A percentile compares a stretch with the other conserved stretches of the same genome.
Conservation (phyloP, 1,140 invertebrate genomes). For the Drosophila orena region DNA sequence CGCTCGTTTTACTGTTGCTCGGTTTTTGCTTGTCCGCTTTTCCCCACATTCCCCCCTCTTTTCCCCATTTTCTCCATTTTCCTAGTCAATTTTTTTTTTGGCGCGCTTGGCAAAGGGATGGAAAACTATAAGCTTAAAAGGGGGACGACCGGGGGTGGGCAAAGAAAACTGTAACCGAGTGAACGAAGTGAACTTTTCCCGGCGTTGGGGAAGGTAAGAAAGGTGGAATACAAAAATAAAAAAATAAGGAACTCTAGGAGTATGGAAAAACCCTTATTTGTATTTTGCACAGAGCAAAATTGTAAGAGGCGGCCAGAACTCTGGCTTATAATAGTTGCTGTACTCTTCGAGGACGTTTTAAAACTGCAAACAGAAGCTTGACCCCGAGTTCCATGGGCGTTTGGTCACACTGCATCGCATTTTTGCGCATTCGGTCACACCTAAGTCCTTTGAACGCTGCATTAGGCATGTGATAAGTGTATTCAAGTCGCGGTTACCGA, state of each 20-base stretch:
- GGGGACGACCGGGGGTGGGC: neutral
- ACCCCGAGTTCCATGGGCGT: neutral
- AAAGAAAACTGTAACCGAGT: constrained; percentile 38
- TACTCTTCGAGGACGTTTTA: neutral
- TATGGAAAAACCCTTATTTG: constrained; percentile 70
- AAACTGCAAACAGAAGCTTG: neutral
- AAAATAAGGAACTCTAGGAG: constrained; percentile 8
- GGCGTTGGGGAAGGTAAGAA: constrained; percentile 29
- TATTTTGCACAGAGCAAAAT: constrained; percentile 71
- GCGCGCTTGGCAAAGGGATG: constrained; percentile 48
- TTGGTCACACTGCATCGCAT: neutral
- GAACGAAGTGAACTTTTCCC: constrained; percentile 29
- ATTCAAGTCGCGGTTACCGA: neutral
- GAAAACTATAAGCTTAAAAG: constrained; percentile 57
- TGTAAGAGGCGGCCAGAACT: constrained; percentile 37
- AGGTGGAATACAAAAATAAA: constrained; percentile 12
- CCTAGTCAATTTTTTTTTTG: constrained; percentile 55
- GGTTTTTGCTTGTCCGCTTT: constrained; percentile 46
- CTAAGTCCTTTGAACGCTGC: neutral
- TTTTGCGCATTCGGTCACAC: neutral
- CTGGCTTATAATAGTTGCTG: neutral
- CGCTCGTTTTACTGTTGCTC: constrained; percentile 77
- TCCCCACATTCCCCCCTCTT: constrained; percentile 1
- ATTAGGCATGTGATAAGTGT: neutral
- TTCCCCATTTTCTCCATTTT: constrained; percentile 26